phyloP scores from a whole-genome alignment of 1,140 invertebrate species.

The Drosophila orena region DNA sequence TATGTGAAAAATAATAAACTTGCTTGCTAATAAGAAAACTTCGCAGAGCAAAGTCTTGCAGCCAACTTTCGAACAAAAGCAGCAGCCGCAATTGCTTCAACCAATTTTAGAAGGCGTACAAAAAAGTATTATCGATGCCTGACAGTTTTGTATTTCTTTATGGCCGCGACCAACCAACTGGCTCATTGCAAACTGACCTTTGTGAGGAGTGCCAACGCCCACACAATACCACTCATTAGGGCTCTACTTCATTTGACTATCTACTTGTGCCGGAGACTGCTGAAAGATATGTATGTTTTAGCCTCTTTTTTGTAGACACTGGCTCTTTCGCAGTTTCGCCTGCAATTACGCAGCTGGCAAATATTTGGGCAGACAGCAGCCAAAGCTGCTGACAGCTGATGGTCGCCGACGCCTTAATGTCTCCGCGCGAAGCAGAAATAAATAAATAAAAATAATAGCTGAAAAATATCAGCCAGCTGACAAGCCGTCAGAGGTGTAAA shows the following conservation, averaged over 20 bases:
- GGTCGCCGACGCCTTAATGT: constrained; percentile 33
- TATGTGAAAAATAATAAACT: constrained; percentile 32
- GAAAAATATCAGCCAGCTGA: constrained; percentile 43
- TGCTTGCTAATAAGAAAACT: constrained; percentile 33
- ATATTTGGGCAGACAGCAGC: constrained; percentile 57
- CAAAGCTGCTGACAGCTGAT: constrained; percentile 57
- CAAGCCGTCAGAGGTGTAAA: constrained; percentile 43
- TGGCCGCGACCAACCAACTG: not conserved
- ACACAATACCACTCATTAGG: constrained; percentile 45
- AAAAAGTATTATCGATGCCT: constrained; percentile 13
- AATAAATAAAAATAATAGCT: constrained; percentile 37
- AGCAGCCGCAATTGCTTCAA: constrained; percentile 10
- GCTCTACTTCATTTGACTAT: constrained; percentile 33
- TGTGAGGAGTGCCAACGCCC: constrained; percentile 29
- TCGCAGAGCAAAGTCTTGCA: not conserved
- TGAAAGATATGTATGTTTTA: constrained; percentile 18
- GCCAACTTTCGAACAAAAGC: constrained; percentile 9
- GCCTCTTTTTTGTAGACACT: constrained; percentile 10
- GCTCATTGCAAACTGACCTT: constrained; percentile 23
- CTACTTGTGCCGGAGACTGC: constrained; percentile 6
- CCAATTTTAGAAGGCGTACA: constrained; percentile 22
- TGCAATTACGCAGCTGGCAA: constrained; percentile 62
- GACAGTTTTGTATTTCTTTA: not conserved
- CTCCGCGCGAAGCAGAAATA: constrained; percentile 13
- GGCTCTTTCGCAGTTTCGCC: constrained; percentile 30